Conservation (phyloP, 2,888 invertebrate species). For the Lomographa bimaculata region DNA sequence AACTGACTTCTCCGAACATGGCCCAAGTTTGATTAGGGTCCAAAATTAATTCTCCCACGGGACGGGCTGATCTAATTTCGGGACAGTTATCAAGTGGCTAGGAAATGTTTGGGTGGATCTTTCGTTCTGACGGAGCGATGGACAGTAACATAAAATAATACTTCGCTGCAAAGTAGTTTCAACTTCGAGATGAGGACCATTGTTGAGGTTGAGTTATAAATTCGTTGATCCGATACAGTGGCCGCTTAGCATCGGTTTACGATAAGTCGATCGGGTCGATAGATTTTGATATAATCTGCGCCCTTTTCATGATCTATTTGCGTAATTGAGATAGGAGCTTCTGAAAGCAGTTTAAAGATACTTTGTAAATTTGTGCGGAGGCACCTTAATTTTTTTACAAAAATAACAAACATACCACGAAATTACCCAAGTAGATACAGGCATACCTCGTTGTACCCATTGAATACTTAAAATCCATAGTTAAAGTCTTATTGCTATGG, state of each 20-base stretch:
- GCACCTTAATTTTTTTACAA: too few species aligned
- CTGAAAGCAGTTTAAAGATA: not conserved
- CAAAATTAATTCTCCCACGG: slow-evolving; percentile 44
- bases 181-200: slow-evolving; percentile 13
- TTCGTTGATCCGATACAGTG: slow-evolving; percentile 8
- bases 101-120: slow-evolving; percentile 38
- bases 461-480: too few species aligned
- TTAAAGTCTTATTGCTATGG: too few species aligned
- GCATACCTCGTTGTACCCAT: too few species aligned
- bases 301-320: slow-evolving; percentile 2
- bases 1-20: slow-evolving; percentile 38
- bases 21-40: slow-evolving; percentile 49
- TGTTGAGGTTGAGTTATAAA: slow-evolving; percentile 16
- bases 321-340: slow-evolving; percentile 1
- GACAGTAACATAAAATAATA: slow-evolving; percentile 18
- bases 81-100: slow-evolving; percentile 38
- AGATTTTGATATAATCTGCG: slow-evolving; percentile 9
- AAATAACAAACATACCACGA: too few species aligned
- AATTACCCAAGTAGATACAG: too few species aligned
- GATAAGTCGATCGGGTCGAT: slow-evolving; percentile 7
- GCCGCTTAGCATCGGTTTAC: slow-evolving; percentile 6
- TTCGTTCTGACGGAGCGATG: slow-evolving; percentile 6
- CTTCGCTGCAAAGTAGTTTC: slow-evolving; percentile 18
- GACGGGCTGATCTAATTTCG: slow-evolving; percentile 38
- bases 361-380: too few species aligned